These are phyloP conservation scores for Digitonthophagus gazella DNA, from an alignment of 2,888 invertebrate species.

Conservation along the genomic window DNA sequence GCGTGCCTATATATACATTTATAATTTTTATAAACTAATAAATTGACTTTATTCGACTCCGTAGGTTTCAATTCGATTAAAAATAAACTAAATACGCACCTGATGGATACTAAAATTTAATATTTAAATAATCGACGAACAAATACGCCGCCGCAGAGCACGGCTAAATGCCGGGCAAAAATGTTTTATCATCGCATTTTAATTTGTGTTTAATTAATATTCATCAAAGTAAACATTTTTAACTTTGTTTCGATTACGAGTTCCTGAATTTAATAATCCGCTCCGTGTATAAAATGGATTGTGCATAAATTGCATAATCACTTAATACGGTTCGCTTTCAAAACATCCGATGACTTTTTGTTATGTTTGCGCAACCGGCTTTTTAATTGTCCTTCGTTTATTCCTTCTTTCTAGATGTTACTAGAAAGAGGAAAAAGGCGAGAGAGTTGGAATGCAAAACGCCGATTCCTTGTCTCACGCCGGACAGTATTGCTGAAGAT, in stretches of 20 bases:
- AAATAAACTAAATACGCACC: neutral
- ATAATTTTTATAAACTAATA: neutral
- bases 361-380: neutral
- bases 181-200: neutral
- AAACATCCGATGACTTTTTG: no score
- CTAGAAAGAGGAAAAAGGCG: constrained; percentile 45
- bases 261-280: constrained; percentile 41
- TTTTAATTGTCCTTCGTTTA: neutral
- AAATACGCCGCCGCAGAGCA: neutral
- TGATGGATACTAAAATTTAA: neutral
- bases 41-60: neutral
- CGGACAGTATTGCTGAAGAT: constrained; percentile 45
- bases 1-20: neutral
- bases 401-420: neutral
- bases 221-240: constrained; percentile 5
- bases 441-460: constrained; percentile 42
- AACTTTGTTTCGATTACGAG: constrained; percentile 4
- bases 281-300: neutral
- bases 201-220: neutral
- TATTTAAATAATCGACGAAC: neutral
- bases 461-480: constrained; percentile 43
- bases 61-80: neutral
- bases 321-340: no score
- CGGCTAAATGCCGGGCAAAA: neutral
- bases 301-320: neutral